phyloP scores from a whole-genome alignment of 2,888 invertebrate genomes.

The Philereme transversata region DNA sequence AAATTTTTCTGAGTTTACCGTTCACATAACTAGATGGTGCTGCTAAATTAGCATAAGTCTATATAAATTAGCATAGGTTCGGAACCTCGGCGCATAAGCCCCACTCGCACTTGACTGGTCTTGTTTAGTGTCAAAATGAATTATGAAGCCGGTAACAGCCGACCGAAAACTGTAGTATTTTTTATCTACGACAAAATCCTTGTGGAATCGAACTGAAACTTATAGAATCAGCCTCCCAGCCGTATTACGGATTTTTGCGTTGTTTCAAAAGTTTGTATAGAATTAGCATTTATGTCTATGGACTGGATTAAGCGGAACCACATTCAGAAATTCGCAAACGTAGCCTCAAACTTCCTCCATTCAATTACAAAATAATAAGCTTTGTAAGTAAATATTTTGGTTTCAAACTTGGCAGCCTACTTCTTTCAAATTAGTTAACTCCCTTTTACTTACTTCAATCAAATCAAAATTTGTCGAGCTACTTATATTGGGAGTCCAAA shows the following conservation, averaged over 20 bases:
- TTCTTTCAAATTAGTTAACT: conserved; percentile 13
- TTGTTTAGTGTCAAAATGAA: too few species aligned
- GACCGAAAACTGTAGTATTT: too few species aligned
- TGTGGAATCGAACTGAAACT: neutral
- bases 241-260: conserved; percentile 59
- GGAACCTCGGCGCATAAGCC: too few species aligned
- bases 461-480: conserved; percentile 15
- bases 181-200: too few species aligned
- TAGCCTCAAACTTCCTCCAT: conserved; percentile 27
- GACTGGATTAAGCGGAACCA: conserved; percentile 59
- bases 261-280: conserved; percentile 59
- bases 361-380: conserved; percentile 28
- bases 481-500: conserved; percentile 1
- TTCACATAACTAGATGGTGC: too few species aligned
- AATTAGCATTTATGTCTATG: conserved; percentile 74
- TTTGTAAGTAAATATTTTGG: conserved; percentile 29
- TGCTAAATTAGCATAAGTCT: too few species aligned
- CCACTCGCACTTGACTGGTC: too few species aligned
- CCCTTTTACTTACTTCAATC: conserved; percentile 7
- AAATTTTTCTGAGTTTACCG: too few species aligned
- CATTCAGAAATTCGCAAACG: conserved; percentile 33
- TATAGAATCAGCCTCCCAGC: conserved; percentile 20
- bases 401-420: conserved; percentile 19
- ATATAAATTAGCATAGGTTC: too few species aligned
- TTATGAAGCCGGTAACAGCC: too few species aligned